A percentile compares a stretch with the other conserved stretches of the same genome.
Evolutionary conservation across 2,797 vertebrate species (phyloP).

Genomic region (Cryptoblepharus egeriae): DNA sequence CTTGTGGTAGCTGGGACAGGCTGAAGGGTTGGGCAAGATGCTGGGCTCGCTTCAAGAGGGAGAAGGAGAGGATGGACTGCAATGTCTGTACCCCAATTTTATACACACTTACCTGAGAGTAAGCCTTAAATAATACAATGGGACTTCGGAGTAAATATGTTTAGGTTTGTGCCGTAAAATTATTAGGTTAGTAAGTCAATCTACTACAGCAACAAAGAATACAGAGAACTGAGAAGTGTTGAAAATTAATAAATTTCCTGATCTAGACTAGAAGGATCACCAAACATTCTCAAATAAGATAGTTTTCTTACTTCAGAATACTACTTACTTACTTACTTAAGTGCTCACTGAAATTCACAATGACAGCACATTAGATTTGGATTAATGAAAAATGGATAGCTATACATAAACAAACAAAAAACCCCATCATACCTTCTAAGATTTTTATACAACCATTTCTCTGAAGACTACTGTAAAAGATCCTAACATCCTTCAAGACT

Average conservation of each 20-base stretch:
- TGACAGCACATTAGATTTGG: not conserved
- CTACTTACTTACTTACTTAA: too few relatives aligned
- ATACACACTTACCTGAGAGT: too few relatives aligned
- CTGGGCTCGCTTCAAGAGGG: not conserved
- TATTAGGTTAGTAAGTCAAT: too few relatives aligned
- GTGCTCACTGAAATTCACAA: not conserved
- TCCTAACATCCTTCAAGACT: not conserved
- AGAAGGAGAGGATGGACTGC: too few relatives aligned
- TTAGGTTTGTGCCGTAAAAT: too few relatives aligned
- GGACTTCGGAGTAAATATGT: too few relatives aligned
- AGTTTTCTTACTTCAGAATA: not conserved
- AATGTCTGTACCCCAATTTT: too few relatives aligned
- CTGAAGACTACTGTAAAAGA: not conserved
- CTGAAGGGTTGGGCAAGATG: not conserved
- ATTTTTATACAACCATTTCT: not conserved
- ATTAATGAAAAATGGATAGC: not conserved
- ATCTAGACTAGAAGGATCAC: not conserved
- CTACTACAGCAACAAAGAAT: too few relatives aligned
- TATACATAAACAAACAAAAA: not conserved
- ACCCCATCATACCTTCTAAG: not conserved
- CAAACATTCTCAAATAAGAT: not conserved
- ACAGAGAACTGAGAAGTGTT: not conserved
- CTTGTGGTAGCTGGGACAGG: not conserved
- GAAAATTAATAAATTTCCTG: not conserved
- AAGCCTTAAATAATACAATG: too few relatives aligned